Percentiles rank a stretch among this genome's conserved stretches.
Conservation (phyloP, 2,113 vertebrate species). For the Desmodus rotundus region DNA sequence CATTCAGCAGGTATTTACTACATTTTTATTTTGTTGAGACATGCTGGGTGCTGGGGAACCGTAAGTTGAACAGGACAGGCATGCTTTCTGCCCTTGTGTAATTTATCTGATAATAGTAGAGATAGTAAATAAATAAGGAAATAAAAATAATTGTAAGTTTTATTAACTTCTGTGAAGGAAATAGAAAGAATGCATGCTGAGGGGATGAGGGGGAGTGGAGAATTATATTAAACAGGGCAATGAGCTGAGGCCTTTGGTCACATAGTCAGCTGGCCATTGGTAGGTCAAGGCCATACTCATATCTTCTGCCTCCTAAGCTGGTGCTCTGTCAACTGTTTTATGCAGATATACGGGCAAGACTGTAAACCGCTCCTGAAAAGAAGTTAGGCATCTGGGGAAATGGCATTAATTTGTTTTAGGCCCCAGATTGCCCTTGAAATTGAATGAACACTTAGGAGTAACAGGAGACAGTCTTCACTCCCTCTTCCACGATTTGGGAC, state of each 20-base stretch:
- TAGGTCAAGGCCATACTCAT: not conserved
- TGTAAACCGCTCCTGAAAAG: not conserved
- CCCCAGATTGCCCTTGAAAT: not conserved
- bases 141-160: not conserved
- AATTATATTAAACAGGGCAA: not conserved
- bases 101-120: not conserved
- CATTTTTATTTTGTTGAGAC: conserved; percentile 13
- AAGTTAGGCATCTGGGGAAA: not conserved
- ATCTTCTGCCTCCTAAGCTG: not conserved
- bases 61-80: not conserved
- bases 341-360: not conserved
- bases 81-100: not conserved
- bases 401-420: not conserved
- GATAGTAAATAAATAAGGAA: not conserved
- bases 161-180: not conserved
- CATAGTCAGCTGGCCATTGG: not conserved
- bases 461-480: not conserved
- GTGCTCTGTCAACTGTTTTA: not conserved
- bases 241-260: not conserved
- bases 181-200: not conserved
- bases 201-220: fast-evolving
- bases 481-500: not conserved
- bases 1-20: not conserved
- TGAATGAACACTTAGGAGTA: not conserved
- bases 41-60: not conserved